Conservation (phyloP, 2,888 invertebrate genomes). For the Harpalus rufipes region DNA sequence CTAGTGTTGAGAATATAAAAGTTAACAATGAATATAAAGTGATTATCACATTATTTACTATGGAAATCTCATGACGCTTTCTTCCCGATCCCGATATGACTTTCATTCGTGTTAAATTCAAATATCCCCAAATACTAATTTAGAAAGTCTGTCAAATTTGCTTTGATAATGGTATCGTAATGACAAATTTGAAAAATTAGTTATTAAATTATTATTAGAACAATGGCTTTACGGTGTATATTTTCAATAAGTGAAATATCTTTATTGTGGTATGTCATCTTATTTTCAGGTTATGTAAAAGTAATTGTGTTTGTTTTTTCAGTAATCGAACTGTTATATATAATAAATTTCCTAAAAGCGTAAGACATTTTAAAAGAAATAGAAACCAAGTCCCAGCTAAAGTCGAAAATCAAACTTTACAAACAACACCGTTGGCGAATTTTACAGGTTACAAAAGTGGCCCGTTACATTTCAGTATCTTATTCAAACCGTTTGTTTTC, state of each 20-base stretch:
- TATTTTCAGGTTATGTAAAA: conserved; percentile 66
- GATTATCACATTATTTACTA: conserved; percentile 20
- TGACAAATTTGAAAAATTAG: conserved; percentile 8
- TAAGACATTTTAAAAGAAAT: conserved; percentile 69
- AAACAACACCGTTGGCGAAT: conserved; percentile 76
- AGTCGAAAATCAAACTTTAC: conserved; percentile 72
- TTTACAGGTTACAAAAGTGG: conserved; percentile 76
- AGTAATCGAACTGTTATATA: conserved; percentile 63
- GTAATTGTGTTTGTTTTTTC: conserved; percentile 30
- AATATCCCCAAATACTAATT: conserved; percentile 4
- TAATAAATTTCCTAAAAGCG: conserved; percentile 68
- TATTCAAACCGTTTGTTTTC: conserved; percentile 83
- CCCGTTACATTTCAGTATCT: conserved; percentile 76
- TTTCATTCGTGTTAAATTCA: neutral
- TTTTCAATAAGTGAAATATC: conserved; percentile 72
- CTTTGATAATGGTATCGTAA: conserved; percentile 36
- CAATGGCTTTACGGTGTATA: conserved; percentile 74
- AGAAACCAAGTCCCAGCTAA: conserved; percentile 69
- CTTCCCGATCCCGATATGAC: conserved; percentile 23
- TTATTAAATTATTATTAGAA: conserved; percentile 4
- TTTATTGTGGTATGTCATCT: conserved; percentile 69
- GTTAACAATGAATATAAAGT: conserved; percentile 13
- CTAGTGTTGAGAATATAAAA: neutral
- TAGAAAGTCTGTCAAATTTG: conserved; percentile 42
- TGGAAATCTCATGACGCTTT: conserved; percentile 13